A percentile compares a stretch with the other conserved stretches of the same genome.
Conservation (phyloP, 2,113 vertebrate genomes). For the Rana temporaria region DNA sequence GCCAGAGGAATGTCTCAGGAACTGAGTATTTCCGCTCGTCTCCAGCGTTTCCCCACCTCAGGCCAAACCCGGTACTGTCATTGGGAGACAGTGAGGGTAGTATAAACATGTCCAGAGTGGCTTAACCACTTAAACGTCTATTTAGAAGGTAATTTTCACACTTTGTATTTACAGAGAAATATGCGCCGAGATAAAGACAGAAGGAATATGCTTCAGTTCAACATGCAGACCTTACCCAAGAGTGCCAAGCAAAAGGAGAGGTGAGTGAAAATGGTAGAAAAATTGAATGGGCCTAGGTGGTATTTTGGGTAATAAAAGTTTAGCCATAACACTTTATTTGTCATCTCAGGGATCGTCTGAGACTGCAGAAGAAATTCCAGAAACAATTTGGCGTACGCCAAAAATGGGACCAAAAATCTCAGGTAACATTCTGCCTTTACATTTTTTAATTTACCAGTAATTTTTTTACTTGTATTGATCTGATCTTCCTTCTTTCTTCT, state of each 20-base stretch:
- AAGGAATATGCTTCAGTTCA: slow-evolving; percentile 93
- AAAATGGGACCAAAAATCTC: slow-evolving; percentile 99
- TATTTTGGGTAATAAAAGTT: no score
- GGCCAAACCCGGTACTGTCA: no score
- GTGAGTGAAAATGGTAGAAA: slow-evolving; percentile 67
- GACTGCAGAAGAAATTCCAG: slow-evolving; percentile 97
- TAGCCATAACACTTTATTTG: no score
- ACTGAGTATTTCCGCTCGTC: no score
- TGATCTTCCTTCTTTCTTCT: neutral
- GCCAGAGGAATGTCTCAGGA: no score
- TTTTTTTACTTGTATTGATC: neutral
- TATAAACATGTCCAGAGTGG: no score
- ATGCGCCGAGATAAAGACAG: slow-evolving; percentile 97
- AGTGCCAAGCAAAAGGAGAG: slow-evolving; percentile 99
- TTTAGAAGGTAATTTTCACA: no score
- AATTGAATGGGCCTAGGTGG: no score
- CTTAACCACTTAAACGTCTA: no score
- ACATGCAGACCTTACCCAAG: slow-evolving; percentile 96
- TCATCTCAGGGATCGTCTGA: slow-evolving; percentile 87
- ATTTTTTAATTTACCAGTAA: neutral
- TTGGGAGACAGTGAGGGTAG: no score
- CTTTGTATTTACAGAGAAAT: slow-evolving; percentile 80
- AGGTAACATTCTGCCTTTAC: slow-evolving; percentile 74
- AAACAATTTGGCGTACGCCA: slow-evolving; percentile 99
- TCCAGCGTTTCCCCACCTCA: no score